phyloP scores from a whole-genome alignment of 2,888 invertebrate genomes.

The Eudasyphora cyanicolor region DNA sequence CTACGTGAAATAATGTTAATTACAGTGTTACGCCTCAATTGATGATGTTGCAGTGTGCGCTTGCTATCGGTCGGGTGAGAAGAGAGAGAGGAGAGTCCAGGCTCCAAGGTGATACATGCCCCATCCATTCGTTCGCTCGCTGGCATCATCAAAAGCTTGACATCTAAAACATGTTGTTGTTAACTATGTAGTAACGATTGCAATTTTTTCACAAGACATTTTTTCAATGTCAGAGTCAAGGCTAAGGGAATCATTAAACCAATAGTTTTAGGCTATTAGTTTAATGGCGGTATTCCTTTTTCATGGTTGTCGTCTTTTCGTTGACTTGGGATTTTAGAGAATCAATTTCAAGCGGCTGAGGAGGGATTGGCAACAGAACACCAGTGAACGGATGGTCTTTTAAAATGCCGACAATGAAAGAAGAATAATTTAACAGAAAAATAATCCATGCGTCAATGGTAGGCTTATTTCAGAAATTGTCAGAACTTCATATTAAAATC shows the following conservation, averaged over 20 bases:
- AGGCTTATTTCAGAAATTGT: too few species aligned
- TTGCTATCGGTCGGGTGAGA: background rate
- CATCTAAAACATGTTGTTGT: slow-evolving; percentile 2
- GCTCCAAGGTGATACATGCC: too few species aligned
- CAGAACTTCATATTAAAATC: too few species aligned
- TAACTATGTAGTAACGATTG: slow-evolving; percentile 17
- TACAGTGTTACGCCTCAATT: slow-evolving; percentile 56
- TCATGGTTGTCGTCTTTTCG: background rate
- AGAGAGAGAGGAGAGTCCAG: background rate
- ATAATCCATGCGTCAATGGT: too few species aligned
- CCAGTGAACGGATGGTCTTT: too few species aligned
- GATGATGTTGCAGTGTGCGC: background rate
- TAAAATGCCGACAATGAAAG: too few species aligned
- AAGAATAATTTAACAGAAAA: too few species aligned
- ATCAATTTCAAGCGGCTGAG: too few species aligned
- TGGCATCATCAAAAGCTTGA: background rate
- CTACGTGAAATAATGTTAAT: slow-evolving; percentile 63
- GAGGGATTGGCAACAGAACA: background rate
- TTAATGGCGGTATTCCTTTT: background rate
- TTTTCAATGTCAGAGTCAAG: slow-evolving; percentile 43
- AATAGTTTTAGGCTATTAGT: slow-evolving; percentile 27
- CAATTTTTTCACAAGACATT: slow-evolving; percentile 24
- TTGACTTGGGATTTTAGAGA: background rate
- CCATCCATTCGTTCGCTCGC: too few species aligned
- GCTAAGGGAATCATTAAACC: slow-evolving; percentile 51